Evolutionary conservation across 2,113 vertebrate species (phyloP).

Genomic region (Notechis scutatus): DNA sequence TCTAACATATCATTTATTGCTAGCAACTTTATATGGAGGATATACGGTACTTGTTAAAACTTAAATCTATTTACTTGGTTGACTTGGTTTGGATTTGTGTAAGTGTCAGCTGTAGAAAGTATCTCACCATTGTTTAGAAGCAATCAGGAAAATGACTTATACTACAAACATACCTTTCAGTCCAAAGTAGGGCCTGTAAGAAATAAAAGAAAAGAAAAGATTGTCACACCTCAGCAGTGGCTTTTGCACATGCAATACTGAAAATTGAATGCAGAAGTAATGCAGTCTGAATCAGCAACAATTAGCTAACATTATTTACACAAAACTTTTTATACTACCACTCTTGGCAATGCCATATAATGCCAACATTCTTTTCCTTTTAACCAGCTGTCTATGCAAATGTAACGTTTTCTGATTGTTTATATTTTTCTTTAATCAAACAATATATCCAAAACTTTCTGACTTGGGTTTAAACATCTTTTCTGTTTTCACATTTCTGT

Average conservation of each 20-base stretch:
- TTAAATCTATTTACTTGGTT: background rate
- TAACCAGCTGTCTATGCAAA: background rate
- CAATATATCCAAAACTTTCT: background rate
- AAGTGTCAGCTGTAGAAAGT: background rate
- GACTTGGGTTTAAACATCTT: constrained; percentile 5
- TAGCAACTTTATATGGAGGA: background rate
- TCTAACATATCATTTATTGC: background rate
- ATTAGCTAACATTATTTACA: fast-evolving
- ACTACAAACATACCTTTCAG: background rate
- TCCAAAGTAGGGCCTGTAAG: background rate
- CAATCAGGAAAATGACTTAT: background rate
- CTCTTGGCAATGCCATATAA: background rate
- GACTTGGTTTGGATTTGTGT: background rate
- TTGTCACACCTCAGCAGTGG: background rate
- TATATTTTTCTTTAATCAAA: background rate
- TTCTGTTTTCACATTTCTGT: background rate
- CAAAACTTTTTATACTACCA: background rate
- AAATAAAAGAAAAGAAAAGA: background rate
- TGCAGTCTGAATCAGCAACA: background rate
- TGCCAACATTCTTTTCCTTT: background rate
- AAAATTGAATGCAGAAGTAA: background rate
- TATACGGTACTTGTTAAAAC: background rate
- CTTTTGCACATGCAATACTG: background rate
- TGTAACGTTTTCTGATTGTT: background rate
- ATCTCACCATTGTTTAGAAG: background rate